Evolutionary conservation across 1,140 invertebrate species (phyloP), one percentile per base, ranked within the genome.

Genomic region (Cydia fagiglandana): DNA sequence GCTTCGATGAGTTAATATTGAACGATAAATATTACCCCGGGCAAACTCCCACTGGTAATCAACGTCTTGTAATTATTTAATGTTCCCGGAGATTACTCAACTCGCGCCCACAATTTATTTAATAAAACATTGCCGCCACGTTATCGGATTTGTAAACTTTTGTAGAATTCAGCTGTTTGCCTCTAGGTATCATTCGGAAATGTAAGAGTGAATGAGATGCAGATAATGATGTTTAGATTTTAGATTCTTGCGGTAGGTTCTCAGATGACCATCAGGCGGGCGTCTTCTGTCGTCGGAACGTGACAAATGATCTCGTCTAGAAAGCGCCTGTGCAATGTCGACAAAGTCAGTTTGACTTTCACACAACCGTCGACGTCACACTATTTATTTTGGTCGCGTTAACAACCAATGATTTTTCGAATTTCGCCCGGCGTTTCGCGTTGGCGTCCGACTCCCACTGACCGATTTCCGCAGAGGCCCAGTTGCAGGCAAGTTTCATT

Each of bases 401-500:
- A 74, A 73, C 53, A 79, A 77, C 64, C 74, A 45, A 17, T n/a
- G 64, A 66, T 70, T 70, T 53, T 70, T 70, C 7, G 34, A 38
- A 70, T 45, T 70, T 41, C 15, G n/a, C 38, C 5, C 30, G 66
- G 20, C 66, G 66, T 15, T 38, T 24, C 28, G 34, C 76, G 76
- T 61, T 74, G 76, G 76, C 76, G 73, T 68, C 28, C 30, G 1
- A 68, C 64, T 70, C 66, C 76, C 66, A 74, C 73, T 77, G 76
- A 77, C 76, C 76, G 73, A 70, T 74, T 77, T 74, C 66, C 73
- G 76, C 76, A 45, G 30, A 76, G 76, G 76, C 68, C 56, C 75
- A 47, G 76, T 64, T 76, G 76, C 73, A 77, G 38, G 73, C 80
- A 79, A 75, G 84, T 78, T 85, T 81, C 84, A 83, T 83, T 85